These are phyloP conservation scores for Argopecten irradians DNA, from an alignment of 1,140 invertebrate genomes.

Conservation along the genomic window DNA sequence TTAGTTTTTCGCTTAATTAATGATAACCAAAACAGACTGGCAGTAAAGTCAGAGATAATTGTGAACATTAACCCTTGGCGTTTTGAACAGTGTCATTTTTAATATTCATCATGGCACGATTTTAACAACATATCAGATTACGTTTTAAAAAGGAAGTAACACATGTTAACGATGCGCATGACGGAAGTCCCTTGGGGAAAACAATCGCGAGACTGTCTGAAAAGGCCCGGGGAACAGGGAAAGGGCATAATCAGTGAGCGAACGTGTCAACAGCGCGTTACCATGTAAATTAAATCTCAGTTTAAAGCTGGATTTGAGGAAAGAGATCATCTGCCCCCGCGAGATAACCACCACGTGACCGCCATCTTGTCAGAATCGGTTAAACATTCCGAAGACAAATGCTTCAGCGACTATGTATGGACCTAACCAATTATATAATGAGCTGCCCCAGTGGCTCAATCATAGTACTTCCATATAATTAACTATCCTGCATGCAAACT, in stretches of 20 bases:
- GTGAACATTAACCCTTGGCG: neutral
- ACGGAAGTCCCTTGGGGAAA: slow-evolving; percentile 1
- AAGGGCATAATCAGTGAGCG: slow-evolving; percentile 4
- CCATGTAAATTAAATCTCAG: slow-evolving; percentile 10
- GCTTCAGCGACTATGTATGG: neutral
- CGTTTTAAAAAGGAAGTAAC: neutral
- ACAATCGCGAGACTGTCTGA: neutral
- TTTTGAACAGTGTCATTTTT: neutral
- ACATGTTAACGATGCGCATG: slow-evolving; percentile 20
- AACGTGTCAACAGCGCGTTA: slow-evolving; percentile 13
- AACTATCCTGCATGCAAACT: neutral
- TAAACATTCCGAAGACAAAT: slow-evolving; percentile 17
- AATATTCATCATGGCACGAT: slow-evolving; percentile 17
- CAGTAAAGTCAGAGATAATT: neutral
- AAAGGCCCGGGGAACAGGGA: neutral
- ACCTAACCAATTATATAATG: neutral
- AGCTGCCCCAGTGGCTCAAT: neutral
- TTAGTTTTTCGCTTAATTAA: neutral
- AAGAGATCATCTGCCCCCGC: neutral
- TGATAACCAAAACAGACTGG: neutral
- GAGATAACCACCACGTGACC: slow-evolving; percentile 6
- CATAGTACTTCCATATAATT: neutral
- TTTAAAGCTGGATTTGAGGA: slow-evolving; percentile 1
- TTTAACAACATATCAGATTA: slow-evolving; percentile 16
- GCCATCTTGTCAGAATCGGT: neutral